Percentiles rank a stretch among this genome's conserved stretches.
Evolutionary conservation across 2,113 vertebrate genomes (phyloP).

Genomic region (Pedetes capensis): DNA sequence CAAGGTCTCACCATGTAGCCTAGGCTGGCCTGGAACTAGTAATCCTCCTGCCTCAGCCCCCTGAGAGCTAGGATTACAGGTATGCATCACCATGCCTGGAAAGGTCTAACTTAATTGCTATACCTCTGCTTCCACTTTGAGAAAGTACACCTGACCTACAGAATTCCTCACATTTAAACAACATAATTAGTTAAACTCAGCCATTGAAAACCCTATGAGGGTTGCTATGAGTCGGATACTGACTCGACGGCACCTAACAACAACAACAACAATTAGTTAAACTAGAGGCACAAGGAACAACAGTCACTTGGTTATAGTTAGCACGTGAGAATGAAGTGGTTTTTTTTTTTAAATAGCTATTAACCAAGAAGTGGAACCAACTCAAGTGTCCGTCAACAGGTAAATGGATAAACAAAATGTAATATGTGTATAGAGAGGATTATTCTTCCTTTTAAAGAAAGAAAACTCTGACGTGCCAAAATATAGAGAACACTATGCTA

Average conservation of each 20-base stretch:
- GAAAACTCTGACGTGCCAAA: background rate
- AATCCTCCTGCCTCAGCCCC: background rate
- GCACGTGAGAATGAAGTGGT: background rate
- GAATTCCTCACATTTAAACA: background rate
- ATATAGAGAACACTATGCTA: background rate
- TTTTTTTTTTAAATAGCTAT: background rate
- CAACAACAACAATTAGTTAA: too few species aligned
- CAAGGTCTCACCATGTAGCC: background rate
- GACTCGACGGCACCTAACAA: too few species aligned
- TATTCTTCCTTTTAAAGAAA: too few species aligned
- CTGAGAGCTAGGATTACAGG: background rate
- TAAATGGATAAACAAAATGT: background rate
- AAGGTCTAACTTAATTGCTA: too few species aligned
- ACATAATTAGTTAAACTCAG: background rate
- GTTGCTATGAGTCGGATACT: too few species aligned
- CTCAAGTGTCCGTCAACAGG: accelerated
- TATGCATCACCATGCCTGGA: background rate
- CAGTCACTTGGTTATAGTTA: background rate
- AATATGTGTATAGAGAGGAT: too few species aligned
- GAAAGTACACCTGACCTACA: background rate
- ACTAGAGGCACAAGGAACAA: accelerated
- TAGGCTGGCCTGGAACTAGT: background rate
- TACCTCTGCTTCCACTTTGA: background rate
- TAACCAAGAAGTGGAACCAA: background rate
- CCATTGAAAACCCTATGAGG: too few species aligned